A percentile compares a stretch with the other conserved stretches of the same genome.
These are phyloP conservation scores for Laodelphax striatellus DNA, from an alignment of 1,140 invertebrate genomes.

Conservation along the genomic window DNA sequence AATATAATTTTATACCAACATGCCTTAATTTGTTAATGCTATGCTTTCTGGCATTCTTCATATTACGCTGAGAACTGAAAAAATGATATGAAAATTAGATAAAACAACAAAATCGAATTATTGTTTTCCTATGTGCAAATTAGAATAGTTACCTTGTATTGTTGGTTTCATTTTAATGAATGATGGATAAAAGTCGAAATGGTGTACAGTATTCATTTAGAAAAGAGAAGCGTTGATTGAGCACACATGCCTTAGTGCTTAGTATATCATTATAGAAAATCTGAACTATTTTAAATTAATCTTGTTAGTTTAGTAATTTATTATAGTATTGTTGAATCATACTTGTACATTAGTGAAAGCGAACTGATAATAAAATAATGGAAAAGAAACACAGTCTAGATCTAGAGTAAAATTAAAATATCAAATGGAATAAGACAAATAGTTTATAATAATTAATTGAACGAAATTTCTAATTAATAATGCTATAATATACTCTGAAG, in stretches of 20 bases:
- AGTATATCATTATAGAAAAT: too few relatives aligned
- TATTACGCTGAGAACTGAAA: conserved; percentile 13
- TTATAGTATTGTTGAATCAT: too few relatives aligned
- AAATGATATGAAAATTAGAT: not conserved
- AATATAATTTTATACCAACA: not conserved
- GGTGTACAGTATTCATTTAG: not conserved
- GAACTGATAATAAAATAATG: too few relatives aligned
- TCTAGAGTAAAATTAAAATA: too few relatives aligned
- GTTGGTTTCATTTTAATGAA: not conserved
- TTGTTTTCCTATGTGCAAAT: not conserved
- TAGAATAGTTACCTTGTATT: not conserved
- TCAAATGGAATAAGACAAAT: too few relatives aligned
- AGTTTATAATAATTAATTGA: too few relatives aligned
- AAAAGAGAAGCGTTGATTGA: not conserved
- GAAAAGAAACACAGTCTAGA: too few relatives aligned
- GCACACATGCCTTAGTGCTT: not conserved
- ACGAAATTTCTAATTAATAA: too few relatives aligned
- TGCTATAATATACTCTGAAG: too few relatives aligned
- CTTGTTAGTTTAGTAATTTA: too few relatives aligned
- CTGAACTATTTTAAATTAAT: too few relatives aligned
- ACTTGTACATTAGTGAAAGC: too few relatives aligned
- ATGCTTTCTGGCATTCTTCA: not conserved
- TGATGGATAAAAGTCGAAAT: not conserved
- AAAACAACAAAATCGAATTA: conserved; percentile 1
- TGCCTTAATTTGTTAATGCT: not conserved